Evolutionary conservation across 2,888 invertebrate species (phyloP), one percentile per base, ranked within the genome.

Genomic region (Pharmacophagus antenor): DNA sequence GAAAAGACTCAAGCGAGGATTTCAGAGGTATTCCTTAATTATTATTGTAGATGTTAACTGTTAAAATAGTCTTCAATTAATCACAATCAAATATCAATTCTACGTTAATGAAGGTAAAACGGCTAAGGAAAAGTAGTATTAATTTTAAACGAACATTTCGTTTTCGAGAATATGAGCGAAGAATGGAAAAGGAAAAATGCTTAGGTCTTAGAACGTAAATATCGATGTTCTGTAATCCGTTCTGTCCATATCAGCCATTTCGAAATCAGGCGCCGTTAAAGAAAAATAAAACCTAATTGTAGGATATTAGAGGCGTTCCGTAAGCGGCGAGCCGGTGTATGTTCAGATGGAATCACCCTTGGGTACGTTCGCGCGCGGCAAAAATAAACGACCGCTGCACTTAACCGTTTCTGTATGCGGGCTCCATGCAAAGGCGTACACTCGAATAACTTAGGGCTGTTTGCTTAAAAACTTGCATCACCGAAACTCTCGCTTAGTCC

Each of bases 391-490:
- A 76, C 74, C 55, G 73, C 76, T 74, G 77, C 79, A 82, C 84
- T 83, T 80, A 77, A 75, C 76, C 82, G 74, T 74, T 77, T 81
- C 74, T 77, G 81, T 82, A 85, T 86, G 86, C 86, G 80, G 80
- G 80, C 82, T 80, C 76, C 82, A 80, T 83, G 83, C 82, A 80
- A 80, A 84, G 79, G 82, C 80, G 81, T 80, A 74, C 77, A 83
- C 84, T 87, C 82, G 88, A 88, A 86, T 87, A 88, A 87, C 84
- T 88, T 84, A 83, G 79, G 23, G 79, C 69, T 83, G 88, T 88
- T 88, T 86, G 86, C 85, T 85, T 85, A 88, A 88, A 88, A 89
- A 88, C 84, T 84, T 76, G 82, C 83, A 83, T 84, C 85, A 82
- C 78, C 82, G 76, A 86, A 87, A 85, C 80, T 82, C 81, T 78